A percentile compares a stretch with the other conserved stretches of the same genome.
phyloP scores from a whole-genome alignment of 2,888 invertebrate species.

The Chesias legatella region DNA sequence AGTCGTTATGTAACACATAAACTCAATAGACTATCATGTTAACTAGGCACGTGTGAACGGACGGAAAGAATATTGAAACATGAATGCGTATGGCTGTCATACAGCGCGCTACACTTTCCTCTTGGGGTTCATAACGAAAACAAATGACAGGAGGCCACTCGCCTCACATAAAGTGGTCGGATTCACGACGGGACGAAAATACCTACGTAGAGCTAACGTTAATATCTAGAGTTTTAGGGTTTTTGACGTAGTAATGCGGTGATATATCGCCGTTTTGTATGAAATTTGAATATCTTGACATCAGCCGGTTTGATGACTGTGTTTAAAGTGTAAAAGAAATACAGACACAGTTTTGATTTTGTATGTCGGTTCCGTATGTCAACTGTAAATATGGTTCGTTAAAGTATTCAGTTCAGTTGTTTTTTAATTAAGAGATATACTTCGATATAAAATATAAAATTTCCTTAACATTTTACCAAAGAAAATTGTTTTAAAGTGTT shows the following conservation, averaged over 20 bases:
- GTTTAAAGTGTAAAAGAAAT: too few relatives aligned
- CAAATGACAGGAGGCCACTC: conserved; percentile 68
- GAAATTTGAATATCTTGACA: conserved; percentile 41
- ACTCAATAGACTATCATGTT: too few relatives aligned
- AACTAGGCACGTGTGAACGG: not conserved
- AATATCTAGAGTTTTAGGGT: conserved; percentile 50
- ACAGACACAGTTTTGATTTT: too few relatives aligned
- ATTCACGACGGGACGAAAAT: conserved; percentile 66
- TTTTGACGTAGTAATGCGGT: conserved; percentile 36
- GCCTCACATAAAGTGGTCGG: conserved; percentile 69
- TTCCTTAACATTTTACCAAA: too few relatives aligned
- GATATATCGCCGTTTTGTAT: conserved; percentile 49
- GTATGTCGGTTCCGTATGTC: too few relatives aligned
- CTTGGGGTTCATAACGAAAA: conserved; percentile 68
- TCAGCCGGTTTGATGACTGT: conserved; percentile 40
- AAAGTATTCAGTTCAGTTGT: too few relatives aligned
- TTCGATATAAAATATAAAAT: too few relatives aligned
- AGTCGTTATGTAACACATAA: too few relatives aligned
- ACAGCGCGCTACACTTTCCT: conserved; percentile 39
- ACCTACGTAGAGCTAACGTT: conserved; percentile 54
- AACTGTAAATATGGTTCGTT: too few relatives aligned
- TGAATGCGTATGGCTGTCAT: conserved; percentile 34
- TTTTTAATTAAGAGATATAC: too few relatives aligned
- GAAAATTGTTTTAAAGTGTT: too few relatives aligned
- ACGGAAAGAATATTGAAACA: conserved; percentile 15